Evolutionary conservation across 1,140 invertebrate genomes (phyloP), one percentile per base, ranked within the genome.

Genomic region (Drosophila athabasca): DNA sequence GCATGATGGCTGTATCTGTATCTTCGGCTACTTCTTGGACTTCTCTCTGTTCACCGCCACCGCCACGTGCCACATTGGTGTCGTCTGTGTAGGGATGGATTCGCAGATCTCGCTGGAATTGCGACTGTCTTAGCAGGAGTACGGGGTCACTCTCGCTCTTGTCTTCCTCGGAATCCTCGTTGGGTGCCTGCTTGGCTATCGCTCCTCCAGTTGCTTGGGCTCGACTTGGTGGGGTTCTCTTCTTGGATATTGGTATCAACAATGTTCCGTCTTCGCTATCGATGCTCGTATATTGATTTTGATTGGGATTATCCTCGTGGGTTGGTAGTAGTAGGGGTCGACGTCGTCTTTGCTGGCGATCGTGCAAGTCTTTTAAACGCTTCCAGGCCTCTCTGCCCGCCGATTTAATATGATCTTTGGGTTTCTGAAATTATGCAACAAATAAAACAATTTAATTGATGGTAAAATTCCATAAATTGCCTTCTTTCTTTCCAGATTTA

Each of bases 31-130:
- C 35, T 75, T 68, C 46, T 59, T 19, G 53, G 48, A 79, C 45
- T 4, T 26, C 24, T 43, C 53, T 53, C 22, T 49, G 44, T 6
- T 54, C 24, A 26, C 53, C 41, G 15, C 46, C 54, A 49, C 54
- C 41, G 15, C 46, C 51, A 51, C 26, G 45, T 62, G 58, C 73
- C 62, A 67, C 84, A 90, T 90, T 69, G 61, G 84, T 76, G 45
- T 85, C 81, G 45, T 85, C 81, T 15, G 65, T 85, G 22, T 73
- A 88, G n/a, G 49, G 62, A 76, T 84, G 80, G 5, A 53, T 49
- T 15, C 57, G 53, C 13, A 82, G 58, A 49, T 82, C 79, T 22
- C 79, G 65, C 41, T 66, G 69, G 49, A 78, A 82, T 31, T 78
- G 62, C 35, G n/a, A 57, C 11, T 55, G 22, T 6, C 72, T 45